phyloP scores from a whole-genome alignment of 2,113 vertebrate species.

The Halichoeres trimaculatus region DNA sequence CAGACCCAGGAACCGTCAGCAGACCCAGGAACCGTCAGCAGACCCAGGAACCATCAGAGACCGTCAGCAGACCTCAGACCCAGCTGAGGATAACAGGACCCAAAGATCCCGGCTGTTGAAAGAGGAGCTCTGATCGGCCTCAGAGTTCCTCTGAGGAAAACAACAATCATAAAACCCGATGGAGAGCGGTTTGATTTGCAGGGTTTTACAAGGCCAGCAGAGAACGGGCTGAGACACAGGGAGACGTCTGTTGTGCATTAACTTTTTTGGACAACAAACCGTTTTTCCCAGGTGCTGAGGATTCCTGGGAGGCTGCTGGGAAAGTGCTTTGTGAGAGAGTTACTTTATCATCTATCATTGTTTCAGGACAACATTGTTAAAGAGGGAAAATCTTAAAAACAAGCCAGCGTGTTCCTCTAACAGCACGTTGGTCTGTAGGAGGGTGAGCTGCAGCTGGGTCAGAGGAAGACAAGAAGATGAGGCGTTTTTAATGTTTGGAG shows the following conservation, averaged over 20 bases:
- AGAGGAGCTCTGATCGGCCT: constrained; percentile 60
- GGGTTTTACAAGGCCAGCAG: constrained; percentile 77
- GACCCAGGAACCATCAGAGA: constrained; percentile 1
- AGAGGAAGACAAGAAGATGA: too few species aligned
- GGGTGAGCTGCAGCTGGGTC: constrained; percentile 38
- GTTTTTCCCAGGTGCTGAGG: constrained; percentile 78
- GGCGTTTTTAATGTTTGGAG: too few species aligned
- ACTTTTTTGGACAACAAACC: constrained; percentile 61
- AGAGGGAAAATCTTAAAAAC: constrained; percentile 10
- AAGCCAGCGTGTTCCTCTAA: constrained; percentile 23
- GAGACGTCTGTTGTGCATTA: constrained; percentile 77
- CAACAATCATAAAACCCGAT: constrained; percentile 72
- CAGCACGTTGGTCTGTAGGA: constrained; percentile 59
- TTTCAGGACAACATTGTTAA: constrained; percentile 28
- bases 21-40: constrained; percentile 11
- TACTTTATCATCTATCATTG: constrained; percentile 54
- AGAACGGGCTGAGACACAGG: constrained; percentile 26
- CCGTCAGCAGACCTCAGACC: constrained; percentile 11
- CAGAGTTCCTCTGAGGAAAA: constrained; percentile 64
- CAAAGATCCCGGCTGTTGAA: constrained; percentile 53
- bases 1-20: constrained; percentile 10
- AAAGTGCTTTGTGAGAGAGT: constrained; percentile 35
- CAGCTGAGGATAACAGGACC: constrained; percentile 35
- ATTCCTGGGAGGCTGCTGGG: constrained; percentile 65
- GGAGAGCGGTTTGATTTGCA: constrained; percentile 73